phyloP scores from a whole-genome alignment of 1,140 invertebrate species.

The Chrysoperla carnea region DNA sequence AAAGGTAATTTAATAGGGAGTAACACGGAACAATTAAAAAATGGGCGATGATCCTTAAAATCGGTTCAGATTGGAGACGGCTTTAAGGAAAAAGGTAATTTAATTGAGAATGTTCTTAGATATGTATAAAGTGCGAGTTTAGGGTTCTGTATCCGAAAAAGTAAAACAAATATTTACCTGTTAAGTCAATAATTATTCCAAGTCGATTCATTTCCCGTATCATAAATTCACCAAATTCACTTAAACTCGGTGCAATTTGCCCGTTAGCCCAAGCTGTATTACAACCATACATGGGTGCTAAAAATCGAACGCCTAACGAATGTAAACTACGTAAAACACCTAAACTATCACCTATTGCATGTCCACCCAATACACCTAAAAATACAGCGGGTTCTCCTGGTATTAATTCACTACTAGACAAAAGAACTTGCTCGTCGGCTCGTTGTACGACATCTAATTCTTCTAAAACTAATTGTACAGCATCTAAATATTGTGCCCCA shows the following conservation, averaged over 20 bases:
- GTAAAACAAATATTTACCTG: slow-evolving; percentile 17
- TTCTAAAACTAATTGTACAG: slow-evolving; percentile 41
- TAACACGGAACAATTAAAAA: no score
- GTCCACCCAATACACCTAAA: slow-evolving; percentile 55
- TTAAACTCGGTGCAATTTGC: slow-evolving; percentile 7
- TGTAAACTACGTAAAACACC: slow-evolving; percentile 52
- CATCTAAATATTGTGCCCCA: slow-evolving; percentile 38
- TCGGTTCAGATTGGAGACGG: no score
- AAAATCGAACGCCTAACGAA: slow-evolving; percentile 47
- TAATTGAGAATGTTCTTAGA: no score
- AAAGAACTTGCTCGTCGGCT: slow-evolving; percentile 19
- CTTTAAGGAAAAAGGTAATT: no score
- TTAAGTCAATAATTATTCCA: slow-evolving; percentile 65
- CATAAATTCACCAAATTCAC: slow-evolving; percentile 31
- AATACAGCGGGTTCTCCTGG: slow-evolving; percentile 44
- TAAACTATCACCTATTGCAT: slow-evolving; percentile 52
- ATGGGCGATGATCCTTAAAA: no score
- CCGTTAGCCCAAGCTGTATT: slow-evolving; percentile 45
- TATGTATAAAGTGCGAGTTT: no score
- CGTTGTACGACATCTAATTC: slow-evolving; percentile 37
- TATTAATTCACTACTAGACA: slow-evolving; percentile 30
- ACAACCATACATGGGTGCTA: slow-evolving; percentile 57
- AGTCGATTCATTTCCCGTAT: slow-evolving; percentile 49
- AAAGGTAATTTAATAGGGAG: no score
- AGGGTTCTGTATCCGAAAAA: no score